Percentiles rank a stretch among this genome's conserved stretches.
Evolutionary conservation across 30 jellyfish, hydroid and myxozoan species (phyloP).

Genomic region (Catostylus mosaicus): DNA sequence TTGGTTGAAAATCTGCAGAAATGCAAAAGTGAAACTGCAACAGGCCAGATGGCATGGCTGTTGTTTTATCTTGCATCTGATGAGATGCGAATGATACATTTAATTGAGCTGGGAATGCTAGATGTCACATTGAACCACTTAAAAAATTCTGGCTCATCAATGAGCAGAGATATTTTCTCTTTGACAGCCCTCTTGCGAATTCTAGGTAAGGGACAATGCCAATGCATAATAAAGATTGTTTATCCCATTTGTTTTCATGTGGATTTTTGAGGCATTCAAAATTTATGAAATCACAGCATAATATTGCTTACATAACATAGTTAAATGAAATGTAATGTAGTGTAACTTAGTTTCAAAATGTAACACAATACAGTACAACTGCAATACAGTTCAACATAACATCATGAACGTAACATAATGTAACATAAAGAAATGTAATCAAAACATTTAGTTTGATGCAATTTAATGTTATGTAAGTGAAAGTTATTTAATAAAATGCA

Average conservation of each 20-base stretch:
- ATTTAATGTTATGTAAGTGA: neutral
- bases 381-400: too few species aligned
- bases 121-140: constrained; percentile 35
- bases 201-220: constrained; percentile 45
- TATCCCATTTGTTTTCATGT: too few species aligned
- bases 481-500: neutral
- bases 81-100: constrained; percentile 1
- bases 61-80: constrained; percentile 48
- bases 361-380: too few species aligned
- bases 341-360: too few species aligned
- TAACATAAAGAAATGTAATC: neutral
- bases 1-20: constrained; percentile 28
- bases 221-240: neutral
- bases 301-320: too few species aligned
- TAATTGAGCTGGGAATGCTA: constrained; percentile 39
- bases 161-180: constrained; percentile 41
- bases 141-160: constrained; percentile 26
- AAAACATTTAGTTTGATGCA: neutral
- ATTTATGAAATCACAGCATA: too few species aligned
- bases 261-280: too few species aligned
- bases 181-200: constrained; percentile 74
- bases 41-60: constrained; percentile 84
- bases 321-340: too few species aligned
- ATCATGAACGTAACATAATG: too few species aligned
- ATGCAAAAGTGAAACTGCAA: neutral